A percentile compares a stretch with the other conserved stretches of the same genome.
Evolutionary conservation across 2,888 invertebrate species (phyloP).

Genomic region (Orgyia antiqua): DNA sequence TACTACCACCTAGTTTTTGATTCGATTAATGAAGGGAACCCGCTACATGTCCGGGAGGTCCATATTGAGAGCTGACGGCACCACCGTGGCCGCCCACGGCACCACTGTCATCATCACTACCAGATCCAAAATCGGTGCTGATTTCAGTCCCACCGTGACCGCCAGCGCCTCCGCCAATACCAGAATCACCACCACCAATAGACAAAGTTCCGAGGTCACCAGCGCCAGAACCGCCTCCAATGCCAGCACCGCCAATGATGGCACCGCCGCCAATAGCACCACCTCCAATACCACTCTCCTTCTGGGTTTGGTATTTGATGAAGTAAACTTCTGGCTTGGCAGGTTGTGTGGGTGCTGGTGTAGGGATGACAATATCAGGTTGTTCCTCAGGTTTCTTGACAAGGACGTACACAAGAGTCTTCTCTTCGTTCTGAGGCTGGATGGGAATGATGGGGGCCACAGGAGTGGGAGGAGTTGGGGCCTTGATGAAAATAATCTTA

Average conservation of each 20-base stretch:
- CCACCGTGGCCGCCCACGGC: slow-evolving; percentile 47
- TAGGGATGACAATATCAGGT: slow-evolving; percentile 87
- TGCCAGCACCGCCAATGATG: slow-evolving; percentile 44
- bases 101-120: slow-evolving; percentile 42
- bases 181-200: slow-evolving; percentile 38
- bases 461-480: slow-evolving; percentile 89
- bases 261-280: slow-evolving; percentile 50
- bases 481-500: slow-evolving; percentile 96
- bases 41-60: slow-evolving; percentile 71
- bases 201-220: slow-evolving; percentile 44
- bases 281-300: slow-evolving; percentile 67
- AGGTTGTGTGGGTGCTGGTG: slow-evolving; percentile 88
- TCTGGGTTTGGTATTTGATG: slow-evolving; percentile 89
- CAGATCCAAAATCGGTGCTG: slow-evolving; percentile 50
- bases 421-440: slow-evolving; percentile 90
- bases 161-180: slow-evolving; percentile 28
- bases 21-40: slow-evolving; percentile 66
- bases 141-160: slow-evolving; percentile 52
- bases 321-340: slow-evolving; percentile 95
- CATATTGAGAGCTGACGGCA: slow-evolving; percentile 71
- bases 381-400: slow-evolving; percentile 93
- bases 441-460: slow-evolving; percentile 89
- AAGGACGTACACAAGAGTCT: slow-evolving; percentile 92
- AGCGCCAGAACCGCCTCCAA: slow-evolving; percentile 44
- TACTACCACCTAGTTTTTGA: slow-evolving; percentile 43